Evolutionary conservation across 2,888 invertebrate species (phyloP).

Genomic region (Lypha dubia): DNA sequence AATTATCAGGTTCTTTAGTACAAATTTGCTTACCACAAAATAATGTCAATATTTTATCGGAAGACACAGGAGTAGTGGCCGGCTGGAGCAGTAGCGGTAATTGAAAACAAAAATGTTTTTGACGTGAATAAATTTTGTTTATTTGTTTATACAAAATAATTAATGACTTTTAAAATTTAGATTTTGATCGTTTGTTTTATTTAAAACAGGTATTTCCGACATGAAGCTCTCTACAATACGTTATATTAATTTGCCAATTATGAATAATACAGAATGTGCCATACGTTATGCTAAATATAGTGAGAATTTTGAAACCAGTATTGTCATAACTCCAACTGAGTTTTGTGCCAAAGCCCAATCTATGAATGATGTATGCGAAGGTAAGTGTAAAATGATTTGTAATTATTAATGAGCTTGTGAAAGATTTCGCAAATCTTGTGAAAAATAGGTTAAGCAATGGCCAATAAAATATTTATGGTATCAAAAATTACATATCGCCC

Average conservation of each 20-base stretch:
- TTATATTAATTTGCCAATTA: conserved; percentile 83
- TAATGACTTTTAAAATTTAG: conserved; percentile 28
- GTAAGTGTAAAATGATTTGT: conserved; percentile 61
- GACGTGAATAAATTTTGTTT: not conserved
- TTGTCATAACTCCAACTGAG: conserved; percentile 81
- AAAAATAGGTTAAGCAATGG: not conserved
- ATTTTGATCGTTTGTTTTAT: conserved; percentile 30
- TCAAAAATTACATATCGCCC: too few species aligned
- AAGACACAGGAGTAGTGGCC: conserved; percentile 86
- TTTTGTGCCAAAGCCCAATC: conserved; percentile 83
- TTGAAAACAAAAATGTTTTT: conserved; percentile 6
- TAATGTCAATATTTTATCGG: conserved; percentile 77
- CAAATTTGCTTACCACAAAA: conserved; percentile 85
- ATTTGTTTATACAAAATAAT: not conserved
- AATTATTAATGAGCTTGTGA: not conserved
- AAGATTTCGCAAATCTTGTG: not conserved
- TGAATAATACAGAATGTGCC: conserved; percentile 82
- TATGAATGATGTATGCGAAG: conserved; percentile 83
- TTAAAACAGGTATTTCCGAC: conserved; percentile 58
- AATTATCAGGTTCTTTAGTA: conserved; percentile 68
- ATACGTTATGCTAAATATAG: conserved; percentile 82
- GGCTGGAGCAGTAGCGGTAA: conserved; percentile 90
- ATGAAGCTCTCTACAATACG: conserved; percentile 78
- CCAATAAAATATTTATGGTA: too few species aligned
- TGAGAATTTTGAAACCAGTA: conserved; percentile 82